Percentiles rank a stretch among this genome's conserved stretches.
Conservation (phyloP, 2,113 vertebrate species). For the Cyprinodon brontotheroides region DNA sequence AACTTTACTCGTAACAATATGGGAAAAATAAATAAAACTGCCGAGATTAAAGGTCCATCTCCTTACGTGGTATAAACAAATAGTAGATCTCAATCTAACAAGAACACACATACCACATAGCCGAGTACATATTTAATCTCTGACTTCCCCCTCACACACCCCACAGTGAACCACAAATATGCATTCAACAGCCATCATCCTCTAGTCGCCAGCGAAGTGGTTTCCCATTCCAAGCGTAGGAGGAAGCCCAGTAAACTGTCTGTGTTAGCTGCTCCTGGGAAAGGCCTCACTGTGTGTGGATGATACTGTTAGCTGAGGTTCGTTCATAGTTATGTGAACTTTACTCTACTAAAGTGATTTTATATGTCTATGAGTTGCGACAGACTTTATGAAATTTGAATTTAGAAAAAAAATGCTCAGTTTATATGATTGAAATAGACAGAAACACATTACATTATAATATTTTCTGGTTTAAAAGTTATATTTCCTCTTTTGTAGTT, state of each 20-base stretch:
- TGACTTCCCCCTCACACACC: conserved; percentile 44
- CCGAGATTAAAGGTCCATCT: background rate
- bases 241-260: conserved; percentile 1
- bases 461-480: background rate
- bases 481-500: background rate
- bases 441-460: background rate
- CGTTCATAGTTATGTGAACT: background rate
- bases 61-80: conserved; percentile 1
- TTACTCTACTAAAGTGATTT: background rate
- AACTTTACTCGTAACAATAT: background rate
- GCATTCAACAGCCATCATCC: conserved; percentile 46
- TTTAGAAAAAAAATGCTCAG: background rate
- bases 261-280: conserved; percentile 2
- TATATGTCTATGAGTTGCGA: background rate
- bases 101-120: conserved; percentile 30
- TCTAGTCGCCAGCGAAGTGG: conserved; percentile 25
- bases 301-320: background rate
- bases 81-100: conserved; percentile 18
- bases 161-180: conserved; percentile 61
- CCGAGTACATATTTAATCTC: conserved; percentile 41
- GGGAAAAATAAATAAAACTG: background rate
- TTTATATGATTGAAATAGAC: background rate
- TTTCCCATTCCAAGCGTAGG: conserved; percentile 26
- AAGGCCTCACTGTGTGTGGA: conserved; percentile 14
- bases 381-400: background rate